phyloP scores from a whole-genome alignment of 2,113 vertebrate species.

The Ctenomys sociabilis region DNA sequence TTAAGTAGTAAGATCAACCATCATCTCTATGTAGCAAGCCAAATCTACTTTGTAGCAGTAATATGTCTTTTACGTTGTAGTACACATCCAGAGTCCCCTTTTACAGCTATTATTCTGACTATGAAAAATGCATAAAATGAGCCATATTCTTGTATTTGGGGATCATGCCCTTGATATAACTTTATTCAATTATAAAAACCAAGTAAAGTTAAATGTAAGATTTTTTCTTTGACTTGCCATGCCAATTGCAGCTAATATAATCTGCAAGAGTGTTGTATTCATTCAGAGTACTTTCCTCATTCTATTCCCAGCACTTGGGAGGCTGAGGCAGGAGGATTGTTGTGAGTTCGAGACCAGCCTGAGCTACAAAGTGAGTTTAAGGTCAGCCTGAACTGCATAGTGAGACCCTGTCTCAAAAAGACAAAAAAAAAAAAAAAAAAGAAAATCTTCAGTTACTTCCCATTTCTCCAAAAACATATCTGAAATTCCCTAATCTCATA shows the following conservation, averaged over 20 bases:
- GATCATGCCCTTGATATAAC: background rate
- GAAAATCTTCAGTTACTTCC: background rate
- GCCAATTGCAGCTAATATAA: background rate
- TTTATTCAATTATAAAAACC: background rate
- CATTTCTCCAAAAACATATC: background rate
- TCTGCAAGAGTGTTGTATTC: background rate
- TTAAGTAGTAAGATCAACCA: background rate
- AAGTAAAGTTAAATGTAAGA: background rate
- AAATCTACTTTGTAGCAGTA: background rate
- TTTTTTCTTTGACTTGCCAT: background rate
- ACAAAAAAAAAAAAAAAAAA: no score
- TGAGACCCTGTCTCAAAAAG: no score
- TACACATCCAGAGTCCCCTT: background rate
- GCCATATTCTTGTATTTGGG: background rate
- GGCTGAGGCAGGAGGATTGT: no score
- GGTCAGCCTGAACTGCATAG: no score
- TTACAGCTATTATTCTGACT: background rate
- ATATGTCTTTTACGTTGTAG: background rate
- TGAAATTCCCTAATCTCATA: conserved; percentile 5
- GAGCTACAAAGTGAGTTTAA: no score
- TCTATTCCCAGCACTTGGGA: no score
- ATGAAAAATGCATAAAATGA: background rate
- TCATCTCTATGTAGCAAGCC: background rate
- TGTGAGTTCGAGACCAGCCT: no score
- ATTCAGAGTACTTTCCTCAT: background rate